phyloP scores from a whole-genome alignment of 2,113 vertebrate species.

The Pyrgilauda ruficollis region DNA sequence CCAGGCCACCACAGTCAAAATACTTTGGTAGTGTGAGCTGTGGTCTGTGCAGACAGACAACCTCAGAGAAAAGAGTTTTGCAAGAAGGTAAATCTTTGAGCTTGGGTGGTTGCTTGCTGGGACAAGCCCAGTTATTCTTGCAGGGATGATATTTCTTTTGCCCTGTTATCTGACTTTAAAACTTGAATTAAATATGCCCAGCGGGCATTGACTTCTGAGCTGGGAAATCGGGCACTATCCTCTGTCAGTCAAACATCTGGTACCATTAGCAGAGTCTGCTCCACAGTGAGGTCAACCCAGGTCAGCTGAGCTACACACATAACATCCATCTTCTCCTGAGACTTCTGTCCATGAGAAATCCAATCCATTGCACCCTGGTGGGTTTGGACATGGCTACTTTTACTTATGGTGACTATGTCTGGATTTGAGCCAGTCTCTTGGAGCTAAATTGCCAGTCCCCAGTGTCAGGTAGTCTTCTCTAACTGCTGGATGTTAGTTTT shows the following conservation, averaged over 20 bases:
- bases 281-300: neutral
- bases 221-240: neutral
- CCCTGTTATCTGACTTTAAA: neutral
- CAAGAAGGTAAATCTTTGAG: neutral
- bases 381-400: neutral
- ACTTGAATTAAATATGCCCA: neutral
- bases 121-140: neutral
- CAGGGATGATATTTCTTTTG: neutral
- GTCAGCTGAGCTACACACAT: neutral
- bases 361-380: neutral
- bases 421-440: neutral
- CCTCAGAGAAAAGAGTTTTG: neutral
- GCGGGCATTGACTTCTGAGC: neutral
- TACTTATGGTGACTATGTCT: neutral
- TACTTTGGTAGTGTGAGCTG: neutral
- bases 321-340: neutral
- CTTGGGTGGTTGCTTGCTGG: neutral
- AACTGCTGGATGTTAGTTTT: neutral
- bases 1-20: neutral
- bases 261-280: neutral
- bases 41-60: neutral
- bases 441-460: neutral
- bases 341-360: neutral
- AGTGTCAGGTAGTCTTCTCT: neutral
- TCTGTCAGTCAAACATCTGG: neutral